A percentile compares a stretch with the other conserved stretches of the same genome.
These are phyloP conservation scores for Otocyon megalotis DNA, from an alignment of 2,113 vertebrate genomes.

Conservation along the genomic window DNA sequence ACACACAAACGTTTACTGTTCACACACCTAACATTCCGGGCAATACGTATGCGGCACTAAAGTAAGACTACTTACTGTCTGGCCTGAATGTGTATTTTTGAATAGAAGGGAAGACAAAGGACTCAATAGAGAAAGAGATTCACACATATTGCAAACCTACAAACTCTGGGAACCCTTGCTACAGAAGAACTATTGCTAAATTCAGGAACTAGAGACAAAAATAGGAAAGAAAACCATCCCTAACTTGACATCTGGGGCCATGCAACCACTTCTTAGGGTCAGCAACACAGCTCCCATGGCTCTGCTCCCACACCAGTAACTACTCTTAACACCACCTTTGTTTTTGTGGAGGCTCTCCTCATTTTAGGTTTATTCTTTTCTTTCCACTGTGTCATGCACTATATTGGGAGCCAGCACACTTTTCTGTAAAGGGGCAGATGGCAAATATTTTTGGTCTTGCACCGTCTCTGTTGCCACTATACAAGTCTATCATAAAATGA, in stretches of 20 bases:
- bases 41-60: neutral
- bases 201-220: neutral
- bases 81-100: neutral
- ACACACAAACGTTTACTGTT: neutral
- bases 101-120: neutral
- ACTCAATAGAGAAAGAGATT: neutral
- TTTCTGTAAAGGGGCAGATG: neutral
- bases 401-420: neutral
- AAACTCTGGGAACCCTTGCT: neutral
- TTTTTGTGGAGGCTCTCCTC: neutral
- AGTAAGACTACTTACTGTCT: neutral
- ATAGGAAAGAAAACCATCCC: neutral
- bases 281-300: neutral
- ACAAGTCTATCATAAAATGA: neutral
- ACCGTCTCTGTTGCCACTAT: neutral
- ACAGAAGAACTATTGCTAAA: neutral
- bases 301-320: neutral
- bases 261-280: neutral
- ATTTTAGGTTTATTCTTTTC: neutral
- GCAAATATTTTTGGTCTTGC: neutral
- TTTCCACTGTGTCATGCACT: neutral
- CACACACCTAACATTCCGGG: constrained; percentile 4
- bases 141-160: neutral
- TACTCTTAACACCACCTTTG: neutral
- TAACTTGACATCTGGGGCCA: neutral